These are phyloP conservation scores for Montipora foliosa DNA, from an alignment of 64 coral and sea anemone genomes.

Conservation along the genomic window DNA sequence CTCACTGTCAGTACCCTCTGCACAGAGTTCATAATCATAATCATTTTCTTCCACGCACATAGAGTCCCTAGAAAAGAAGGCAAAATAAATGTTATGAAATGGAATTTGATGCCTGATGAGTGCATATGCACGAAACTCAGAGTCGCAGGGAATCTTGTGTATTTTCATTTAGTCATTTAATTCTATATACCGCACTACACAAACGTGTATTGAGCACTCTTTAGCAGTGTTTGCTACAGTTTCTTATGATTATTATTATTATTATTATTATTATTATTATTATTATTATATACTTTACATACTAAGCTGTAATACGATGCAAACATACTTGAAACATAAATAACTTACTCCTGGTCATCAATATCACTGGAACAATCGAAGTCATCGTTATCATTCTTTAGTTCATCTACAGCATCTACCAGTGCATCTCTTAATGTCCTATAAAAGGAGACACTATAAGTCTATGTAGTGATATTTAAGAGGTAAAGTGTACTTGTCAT, in stretches of 20 bases:
- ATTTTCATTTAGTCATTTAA: too few relatives aligned
- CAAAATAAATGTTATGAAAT: conserved; percentile 9
- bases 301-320: neutral
- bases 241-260: too few relatives aligned
- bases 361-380: conserved; percentile 7
- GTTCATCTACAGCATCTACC: neutral
- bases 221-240: neutral
- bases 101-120: neutral
- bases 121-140: neutral
- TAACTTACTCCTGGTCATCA: conserved; percentile 18
- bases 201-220: too few relatives aligned
- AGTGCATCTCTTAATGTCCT: conserved; percentile 7
- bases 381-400: neutral
- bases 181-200: too few relatives aligned
- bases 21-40: conserved; percentile 9
- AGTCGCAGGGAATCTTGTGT: too few relatives aligned
- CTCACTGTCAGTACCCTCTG: neutral
- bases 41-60: neutral
- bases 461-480: neutral
- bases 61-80: conserved; percentile 1
- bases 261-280: too few relatives aligned
- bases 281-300: neutral
- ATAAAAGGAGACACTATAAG: neutral
- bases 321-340: neutral
- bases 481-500: neutral